phyloP scores from a whole-genome alignment of 2,888 invertebrate species.

The Rambutsinella grinnellia region DNA sequence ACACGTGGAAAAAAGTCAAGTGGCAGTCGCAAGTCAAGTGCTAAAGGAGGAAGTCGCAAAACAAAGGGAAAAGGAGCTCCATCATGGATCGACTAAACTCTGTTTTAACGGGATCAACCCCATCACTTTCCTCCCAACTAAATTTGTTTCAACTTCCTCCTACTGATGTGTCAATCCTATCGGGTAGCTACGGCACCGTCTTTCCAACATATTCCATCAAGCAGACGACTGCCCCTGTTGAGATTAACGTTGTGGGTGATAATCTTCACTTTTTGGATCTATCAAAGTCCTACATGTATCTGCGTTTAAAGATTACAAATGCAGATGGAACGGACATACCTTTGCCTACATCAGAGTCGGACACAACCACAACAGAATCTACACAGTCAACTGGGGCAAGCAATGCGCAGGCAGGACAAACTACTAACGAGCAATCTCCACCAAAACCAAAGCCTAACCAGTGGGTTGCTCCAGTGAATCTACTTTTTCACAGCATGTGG shows the following conservation, averaged over 20 bases:
- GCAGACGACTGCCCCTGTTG: background rate
- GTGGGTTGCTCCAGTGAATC: slow-evolving; percentile 2
- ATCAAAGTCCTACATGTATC: background rate
- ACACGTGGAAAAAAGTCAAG: background rate
- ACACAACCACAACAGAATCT: background rate
- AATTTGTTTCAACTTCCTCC: slow-evolving; percentile 5
- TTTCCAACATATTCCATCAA: slow-evolving; percentile 16
- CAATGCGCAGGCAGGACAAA: too few relatives aligned
- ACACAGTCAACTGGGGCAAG: too few relatives aligned
- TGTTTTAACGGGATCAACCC: background rate
- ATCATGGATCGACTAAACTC: slow-evolving; percentile 7
- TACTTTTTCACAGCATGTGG: background rate
- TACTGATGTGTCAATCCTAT: background rate
- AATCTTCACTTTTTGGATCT: slow-evolving; percentile 11
- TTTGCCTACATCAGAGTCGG: background rate
- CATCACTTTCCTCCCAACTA: background rate
- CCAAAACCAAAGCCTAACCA: too few relatives aligned
- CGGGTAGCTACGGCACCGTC: background rate
- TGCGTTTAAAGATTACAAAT: background rate
- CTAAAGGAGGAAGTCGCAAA: too few relatives aligned
- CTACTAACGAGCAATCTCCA: background rate
- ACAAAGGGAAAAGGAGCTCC: background rate
- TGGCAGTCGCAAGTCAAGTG: background rate
- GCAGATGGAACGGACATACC: background rate
- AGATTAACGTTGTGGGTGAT: slow-evolving; percentile 3